Percentiles rank a stretch among this genome's conserved stretches.
Evolutionary conservation across 2,113 vertebrate genomes (phyloP).

Genomic region (Tragulus kanchil): DNA sequence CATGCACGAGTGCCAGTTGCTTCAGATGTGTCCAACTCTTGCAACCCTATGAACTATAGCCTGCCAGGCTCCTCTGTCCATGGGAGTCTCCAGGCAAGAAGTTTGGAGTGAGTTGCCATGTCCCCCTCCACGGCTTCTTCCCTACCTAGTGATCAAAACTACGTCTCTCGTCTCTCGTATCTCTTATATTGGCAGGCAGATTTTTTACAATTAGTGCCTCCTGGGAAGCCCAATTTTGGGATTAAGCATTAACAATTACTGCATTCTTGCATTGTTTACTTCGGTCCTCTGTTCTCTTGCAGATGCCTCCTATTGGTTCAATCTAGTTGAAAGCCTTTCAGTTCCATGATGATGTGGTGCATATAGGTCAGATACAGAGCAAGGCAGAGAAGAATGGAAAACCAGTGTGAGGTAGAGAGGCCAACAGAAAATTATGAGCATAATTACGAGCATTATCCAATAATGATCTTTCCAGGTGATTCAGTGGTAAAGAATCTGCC

Average conservation of each 20-base stretch:
- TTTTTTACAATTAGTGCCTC: not conserved
- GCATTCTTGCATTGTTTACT: not conserved
- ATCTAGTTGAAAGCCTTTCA: not conserved
- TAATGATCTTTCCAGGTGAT: not conserved
- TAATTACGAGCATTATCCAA: not conserved
- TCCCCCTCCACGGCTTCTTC: not conserved
- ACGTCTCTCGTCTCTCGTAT: accelerated
- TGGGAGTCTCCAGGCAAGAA: not conserved
- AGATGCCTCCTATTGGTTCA: not conserved
- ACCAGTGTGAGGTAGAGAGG: not conserved
- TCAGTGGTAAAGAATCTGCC: not conserved
- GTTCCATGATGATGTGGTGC: not conserved
- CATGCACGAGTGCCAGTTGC: not conserved
- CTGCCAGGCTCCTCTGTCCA: not conserved
- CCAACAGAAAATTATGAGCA: not conserved
- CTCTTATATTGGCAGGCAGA: not conserved
- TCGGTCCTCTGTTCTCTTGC: not conserved
- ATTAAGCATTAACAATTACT: not conserved
- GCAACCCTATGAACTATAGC: not conserved
- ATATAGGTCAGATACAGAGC: not conserved
- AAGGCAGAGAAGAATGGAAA: not conserved
- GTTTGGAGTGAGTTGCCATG: not conserved
- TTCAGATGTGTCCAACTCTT: not conserved
- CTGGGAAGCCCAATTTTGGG: not conserved
- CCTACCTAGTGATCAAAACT: not conserved